Percentiles rank a stretch among this genome's conserved stretches.
These are phyloP conservation scores for Gymnarchus niloticus DNA, from an alignment of 2,113 vertebrate genomes.

Conservation along the genomic window DNA sequence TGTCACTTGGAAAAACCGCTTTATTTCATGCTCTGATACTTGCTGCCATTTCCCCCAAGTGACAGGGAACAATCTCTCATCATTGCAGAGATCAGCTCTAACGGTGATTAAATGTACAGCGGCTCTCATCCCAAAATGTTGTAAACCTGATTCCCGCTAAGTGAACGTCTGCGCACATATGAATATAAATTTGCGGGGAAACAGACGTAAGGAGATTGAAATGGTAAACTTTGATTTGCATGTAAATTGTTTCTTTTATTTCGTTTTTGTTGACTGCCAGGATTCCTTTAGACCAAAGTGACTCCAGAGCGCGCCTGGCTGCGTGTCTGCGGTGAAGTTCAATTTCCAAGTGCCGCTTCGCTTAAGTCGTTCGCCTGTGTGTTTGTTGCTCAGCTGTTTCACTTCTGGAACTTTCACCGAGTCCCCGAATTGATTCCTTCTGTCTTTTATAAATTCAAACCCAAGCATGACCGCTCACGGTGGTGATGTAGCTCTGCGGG, in stretches of 20 bases:
- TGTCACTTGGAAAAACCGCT: slow-evolving; percentile 58
- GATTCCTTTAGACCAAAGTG: slow-evolving; percentile 38
- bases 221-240: slow-evolving; percentile 70
- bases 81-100: slow-evolving; percentile 42
- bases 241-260: slow-evolving; percentile 65
- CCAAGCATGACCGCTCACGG: background rate
- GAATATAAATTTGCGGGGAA: slow-evolving; percentile 56
- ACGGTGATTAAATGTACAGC: slow-evolving; percentile 60
- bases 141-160: slow-evolving; percentile 53
- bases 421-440: background rate
- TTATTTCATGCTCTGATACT: slow-evolving; percentile 68
- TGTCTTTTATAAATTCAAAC: slow-evolving; percentile 7
- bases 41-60: slow-evolving; percentile 60
- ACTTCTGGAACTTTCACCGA: background rate
- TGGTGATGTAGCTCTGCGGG: no score
- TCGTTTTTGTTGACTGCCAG: slow-evolving; percentile 41
- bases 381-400: background rate
- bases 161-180: slow-evolving; percentile 58
- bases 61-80: slow-evolving; percentile 46
- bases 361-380: background rate
- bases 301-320: slow-evolving; percentile 14
- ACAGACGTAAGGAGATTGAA: slow-evolving; percentile 56
- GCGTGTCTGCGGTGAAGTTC: slow-evolving; percentile 19
- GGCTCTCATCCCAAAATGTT: slow-evolving; percentile 49
- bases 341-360: slow-evolving; percentile 28